These are phyloP conservation scores for Ichneumon xanthorius DNA, from an alignment of 2,888 invertebrate genomes.

Conservation along the genomic window DNA sequence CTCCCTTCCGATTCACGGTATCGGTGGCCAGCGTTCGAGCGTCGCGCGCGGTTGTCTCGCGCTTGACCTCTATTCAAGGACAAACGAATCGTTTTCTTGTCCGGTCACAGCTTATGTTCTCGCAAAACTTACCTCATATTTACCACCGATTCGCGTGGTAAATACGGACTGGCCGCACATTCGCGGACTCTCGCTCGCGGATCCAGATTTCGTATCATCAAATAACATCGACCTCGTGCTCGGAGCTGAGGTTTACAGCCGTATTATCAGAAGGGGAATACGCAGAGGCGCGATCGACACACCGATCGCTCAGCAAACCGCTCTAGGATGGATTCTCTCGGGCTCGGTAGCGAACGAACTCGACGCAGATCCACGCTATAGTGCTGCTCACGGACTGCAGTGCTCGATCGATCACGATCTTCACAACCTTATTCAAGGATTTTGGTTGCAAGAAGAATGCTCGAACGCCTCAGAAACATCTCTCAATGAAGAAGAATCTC, in stretches of 20 bases:
- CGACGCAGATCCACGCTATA: neutral
- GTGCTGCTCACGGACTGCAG: constrained; percentile 37
- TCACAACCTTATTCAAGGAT: constrained; percentile 45
- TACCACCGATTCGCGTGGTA: constrained; percentile 46
- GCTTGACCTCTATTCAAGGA: constrained; percentile 40
- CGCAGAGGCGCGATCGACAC: constrained; percentile 39
- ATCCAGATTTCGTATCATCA: constrained; percentile 35
- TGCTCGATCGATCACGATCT: constrained; percentile 48
- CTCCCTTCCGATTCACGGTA: constrained; percentile 44
- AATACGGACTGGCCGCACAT: constrained; percentile 47
- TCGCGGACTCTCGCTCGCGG: constrained; percentile 39
- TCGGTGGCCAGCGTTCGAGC: constrained; percentile 42
- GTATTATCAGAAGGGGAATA: constrained; percentile 45
- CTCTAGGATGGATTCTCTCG: constrained; percentile 58
- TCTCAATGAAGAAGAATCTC: constrained; percentile 39
- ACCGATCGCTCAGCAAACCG: constrained; percentile 50
- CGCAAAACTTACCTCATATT: constrained; percentile 38
- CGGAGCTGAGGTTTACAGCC: constrained; percentile 56
- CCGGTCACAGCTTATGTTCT: constrained; percentile 36
- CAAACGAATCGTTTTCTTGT: constrained; percentile 37
- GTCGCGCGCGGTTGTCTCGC: constrained; percentile 34
- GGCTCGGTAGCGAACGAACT: constrained; percentile 47
- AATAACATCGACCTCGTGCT: constrained; percentile 56
- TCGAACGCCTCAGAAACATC: neutral
- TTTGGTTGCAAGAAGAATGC: constrained; percentile 51